Conservation (phyloP, 2,888 invertebrate genomes). For the Zele albiditarsus region DNA sequence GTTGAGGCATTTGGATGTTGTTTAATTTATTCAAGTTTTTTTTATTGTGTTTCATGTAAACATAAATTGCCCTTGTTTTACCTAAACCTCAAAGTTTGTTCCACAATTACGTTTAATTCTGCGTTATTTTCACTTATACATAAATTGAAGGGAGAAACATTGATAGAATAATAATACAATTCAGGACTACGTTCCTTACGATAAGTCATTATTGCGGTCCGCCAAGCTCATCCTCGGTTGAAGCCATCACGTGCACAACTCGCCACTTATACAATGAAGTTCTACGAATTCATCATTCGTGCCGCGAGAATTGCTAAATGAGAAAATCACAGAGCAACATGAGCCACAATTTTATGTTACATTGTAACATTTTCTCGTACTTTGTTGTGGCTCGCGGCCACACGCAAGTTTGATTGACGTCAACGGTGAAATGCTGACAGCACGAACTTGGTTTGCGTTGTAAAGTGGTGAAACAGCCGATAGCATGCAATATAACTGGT, state of each 20-base stretch:
- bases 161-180: constrained; percentile 28
- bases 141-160: constrained; percentile 7
- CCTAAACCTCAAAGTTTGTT: background rate
- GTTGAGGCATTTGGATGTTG: too few relatives aligned
- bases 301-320: background rate
- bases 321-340: background rate
- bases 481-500: background rate
- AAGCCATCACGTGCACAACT: background rate
- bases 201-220: constrained; percentile 32
- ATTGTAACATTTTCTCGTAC: background rate
- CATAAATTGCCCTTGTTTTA: background rate
- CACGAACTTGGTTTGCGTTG: background rate
- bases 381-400: background rate
- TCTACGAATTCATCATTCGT: background rate
- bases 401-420: background rate
- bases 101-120: background rate
- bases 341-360: background rate
- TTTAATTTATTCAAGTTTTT: too few relatives aligned
- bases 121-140: background rate
- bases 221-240: constrained; percentile 22
- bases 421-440: background rate
- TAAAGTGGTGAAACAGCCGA: background rate
- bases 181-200: background rate
- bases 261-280: background rate
- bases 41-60: too few relatives aligned